A percentile compares a stretch with the other conserved stretches of the same genome.
phyloP scores from a whole-genome alignment of 2,113 vertebrate species.

The Entelurus aequoreus region DNA sequence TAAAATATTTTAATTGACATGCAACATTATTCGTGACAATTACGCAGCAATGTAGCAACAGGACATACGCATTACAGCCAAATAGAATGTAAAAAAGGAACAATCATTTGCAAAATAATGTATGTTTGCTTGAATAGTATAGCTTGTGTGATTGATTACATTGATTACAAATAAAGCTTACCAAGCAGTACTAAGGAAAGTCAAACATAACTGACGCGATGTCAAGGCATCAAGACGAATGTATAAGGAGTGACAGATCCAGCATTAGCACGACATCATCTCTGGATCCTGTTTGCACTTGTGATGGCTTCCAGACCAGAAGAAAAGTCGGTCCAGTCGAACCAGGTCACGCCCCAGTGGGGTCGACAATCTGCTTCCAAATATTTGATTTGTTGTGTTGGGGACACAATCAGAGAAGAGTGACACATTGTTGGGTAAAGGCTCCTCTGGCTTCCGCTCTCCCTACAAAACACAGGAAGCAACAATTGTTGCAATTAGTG shows the following conservation, averaged over 20 bases:
- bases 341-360: slow-evolving; percentile 70
- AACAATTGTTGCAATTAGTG: background rate
- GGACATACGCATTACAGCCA: no score
- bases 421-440: slow-evolving; percentile 57
- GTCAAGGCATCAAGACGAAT: background rate
- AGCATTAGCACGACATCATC: slow-evolving; percentile 63
- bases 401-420: slow-evolving; percentile 72
- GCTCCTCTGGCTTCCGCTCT: slow-evolving; percentile 61
- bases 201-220: background rate
- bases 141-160: no score
- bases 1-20: no score
- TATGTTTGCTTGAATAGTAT: no score
- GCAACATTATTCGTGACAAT: no score
- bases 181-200: background rate
- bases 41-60: no score
- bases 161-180: background rate
- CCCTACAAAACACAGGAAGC: slow-evolving; percentile 56
- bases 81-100: background rate
- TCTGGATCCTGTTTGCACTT: slow-evolving; percentile 71
- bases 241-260: background rate
- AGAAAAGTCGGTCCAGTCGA: slow-evolving; percentile 70
- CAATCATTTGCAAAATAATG: background rate
- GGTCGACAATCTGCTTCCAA: slow-evolving; percentile 74
- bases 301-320: slow-evolving; percentile 36
- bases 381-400: slow-evolving; percentile 67